These are phyloP conservation scores for Garrulus glandarius DNA, from an alignment of 2,797 vertebrate species.

Conservation along the genomic window DNA sequence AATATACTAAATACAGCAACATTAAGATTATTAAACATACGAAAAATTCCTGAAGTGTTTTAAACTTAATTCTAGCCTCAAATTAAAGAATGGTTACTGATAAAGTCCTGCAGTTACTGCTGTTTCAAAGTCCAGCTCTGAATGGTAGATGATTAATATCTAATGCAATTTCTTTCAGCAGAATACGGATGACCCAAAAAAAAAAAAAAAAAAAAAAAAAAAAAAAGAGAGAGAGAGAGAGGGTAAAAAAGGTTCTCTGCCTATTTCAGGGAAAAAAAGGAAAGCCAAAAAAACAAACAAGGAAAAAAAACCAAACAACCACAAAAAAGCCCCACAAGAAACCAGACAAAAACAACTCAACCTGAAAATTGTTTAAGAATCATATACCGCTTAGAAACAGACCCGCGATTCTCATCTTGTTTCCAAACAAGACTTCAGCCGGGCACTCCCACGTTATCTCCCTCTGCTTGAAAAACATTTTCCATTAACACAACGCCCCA, in stretches of 20 bases:
- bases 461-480: neutral
- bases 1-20: neutral
- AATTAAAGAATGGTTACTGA: neutral
- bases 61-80: neutral
- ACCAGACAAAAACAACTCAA: neutral
- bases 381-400: neutral
- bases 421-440: neutral
- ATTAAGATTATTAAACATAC: neutral
- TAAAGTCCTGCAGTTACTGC: neutral
- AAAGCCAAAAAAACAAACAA: neutral
- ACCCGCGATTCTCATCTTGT: neutral
- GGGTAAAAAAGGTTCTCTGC: rapidly evolving
- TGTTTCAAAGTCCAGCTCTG: neutral
- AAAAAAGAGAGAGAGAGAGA: rapidly evolving
- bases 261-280: neutral
- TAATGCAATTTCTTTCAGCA: neutral
- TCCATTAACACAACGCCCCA: neutral
- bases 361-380: neutral
- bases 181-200: neutral
- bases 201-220: rapidly evolving
- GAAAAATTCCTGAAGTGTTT: neutral
- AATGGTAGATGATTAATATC: neutral
- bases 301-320: neutral
- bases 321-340: neutral
- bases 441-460: neutral